Base-by-base conservation (phyloP, 2,797 vertebrate genomes). In the Sebastes vulpes region DNA sequence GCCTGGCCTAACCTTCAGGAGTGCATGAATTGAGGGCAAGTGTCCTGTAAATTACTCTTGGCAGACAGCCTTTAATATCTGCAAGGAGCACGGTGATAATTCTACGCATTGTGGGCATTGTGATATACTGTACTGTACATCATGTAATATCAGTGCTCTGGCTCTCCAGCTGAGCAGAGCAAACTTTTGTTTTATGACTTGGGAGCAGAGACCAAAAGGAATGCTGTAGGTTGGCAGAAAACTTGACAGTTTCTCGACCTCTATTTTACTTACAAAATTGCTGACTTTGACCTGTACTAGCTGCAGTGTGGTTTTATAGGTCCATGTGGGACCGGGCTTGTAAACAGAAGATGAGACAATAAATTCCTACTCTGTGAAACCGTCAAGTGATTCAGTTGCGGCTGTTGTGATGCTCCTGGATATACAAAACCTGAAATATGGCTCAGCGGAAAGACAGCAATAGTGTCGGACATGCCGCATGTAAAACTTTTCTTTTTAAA, bases 321-420 rank as follows among this genome's bases (percentile, higher is more conserved):
- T 83, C 85, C 66, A 29, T 53, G 77, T 83, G 87, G 85, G 82
- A 87, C 84, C 0, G 60, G 18, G 87, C 86, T 90, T 92, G 84
- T 93, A 93, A 94, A 94, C 83, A 87, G 52, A 81, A 88, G 87
- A 92, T 89, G 84, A 91, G 87, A 93, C 83, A 81, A 90, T 95
- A 95, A 93, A 95, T 94, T 89, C 72, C 57, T 48, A 65, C 89
- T 89, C 87, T 89, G 87, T 94, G 92, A 94, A 94, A 92, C 82
- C 81, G 82, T 92, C 92, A 91, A 85, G 75, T 80, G 85, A 89
- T 91, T 91, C 77, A 82, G 87, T 88, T 77, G 78, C 32, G 46
- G 63, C 65, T 83, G 77, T 86, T 76, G 75, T 79, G 85, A 87
- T 88, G 87, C 76, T 92, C 64, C 88, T 66, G 68, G 84, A 84